These are phyloP conservation scores for Drosophila acutilabella DNA, from an alignment of 2,888 invertebrate species.

Conservation along the genomic window DNA sequence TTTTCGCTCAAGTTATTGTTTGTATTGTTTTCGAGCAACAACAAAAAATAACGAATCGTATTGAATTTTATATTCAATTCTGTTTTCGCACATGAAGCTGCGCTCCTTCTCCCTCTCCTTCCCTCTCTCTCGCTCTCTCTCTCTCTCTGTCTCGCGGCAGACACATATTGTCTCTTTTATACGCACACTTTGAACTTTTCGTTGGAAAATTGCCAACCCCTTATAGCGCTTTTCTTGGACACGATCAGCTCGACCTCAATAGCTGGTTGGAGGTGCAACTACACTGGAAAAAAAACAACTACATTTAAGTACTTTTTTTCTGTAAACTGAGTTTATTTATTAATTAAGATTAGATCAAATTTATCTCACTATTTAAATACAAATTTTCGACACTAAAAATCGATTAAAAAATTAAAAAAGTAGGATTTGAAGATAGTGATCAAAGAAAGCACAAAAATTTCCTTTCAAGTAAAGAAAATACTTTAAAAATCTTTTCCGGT, in stretches of 20 bases:
- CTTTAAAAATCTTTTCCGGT: too few relatives aligned
- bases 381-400: too few relatives aligned
- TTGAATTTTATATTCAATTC: constrained; percentile 16
- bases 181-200: constrained; percentile 60
- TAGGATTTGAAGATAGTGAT: too few relatives aligned
- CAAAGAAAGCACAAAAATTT: too few relatives aligned
- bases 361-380: too few relatives aligned
- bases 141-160: neutral
- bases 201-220: constrained; percentile 75
- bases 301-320: too few relatives aligned
- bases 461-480: too few relatives aligned
- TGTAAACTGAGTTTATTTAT: too few relatives aligned
- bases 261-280: constrained; percentile 21
- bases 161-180: constrained; percentile 9
- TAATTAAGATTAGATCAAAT: too few relatives aligned
- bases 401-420: too few relatives aligned
- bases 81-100: constrained; percentile 59
- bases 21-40: neutral
- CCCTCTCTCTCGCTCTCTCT: neutral
- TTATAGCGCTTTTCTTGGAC: constrained; percentile 66
- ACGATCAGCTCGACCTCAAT: constrained; percentile 76
- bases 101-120: constrained; percentile 46
- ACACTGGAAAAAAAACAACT: neutral
- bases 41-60: constrained; percentile 19
- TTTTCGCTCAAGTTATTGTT: constrained; percentile 17